Conservation (phyloP, 1,140 invertebrate genomes). For the Dysdera silvatica region DNA sequence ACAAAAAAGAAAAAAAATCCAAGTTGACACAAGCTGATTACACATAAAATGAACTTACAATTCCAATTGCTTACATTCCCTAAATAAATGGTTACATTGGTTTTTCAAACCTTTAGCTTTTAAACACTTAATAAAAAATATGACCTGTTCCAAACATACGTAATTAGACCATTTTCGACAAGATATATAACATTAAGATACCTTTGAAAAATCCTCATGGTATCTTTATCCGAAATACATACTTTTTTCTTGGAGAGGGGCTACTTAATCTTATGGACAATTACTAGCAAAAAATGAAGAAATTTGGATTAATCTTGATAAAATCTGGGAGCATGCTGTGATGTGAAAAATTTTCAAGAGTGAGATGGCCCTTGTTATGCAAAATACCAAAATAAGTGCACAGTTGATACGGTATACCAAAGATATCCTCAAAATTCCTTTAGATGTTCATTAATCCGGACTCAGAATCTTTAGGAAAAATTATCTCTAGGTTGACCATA, state of each 20-base stretch:
- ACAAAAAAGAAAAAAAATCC: constrained; percentile 26
- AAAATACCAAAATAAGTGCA: not conserved
- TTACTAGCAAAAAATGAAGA: too few relatives aligned
- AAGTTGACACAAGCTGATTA: constrained; percentile 17
- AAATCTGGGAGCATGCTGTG: too few relatives aligned
- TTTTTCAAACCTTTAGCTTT: too few relatives aligned
- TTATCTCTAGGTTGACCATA: too few relatives aligned
- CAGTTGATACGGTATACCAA: not conserved
- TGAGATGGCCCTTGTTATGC: not conserved
- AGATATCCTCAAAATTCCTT: constrained; percentile 3
- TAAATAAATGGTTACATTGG: too few relatives aligned
- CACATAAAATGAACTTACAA: not conserved
- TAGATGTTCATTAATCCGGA: too few relatives aligned
- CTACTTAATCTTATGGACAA: not conserved
- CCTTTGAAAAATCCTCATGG: not conserved
- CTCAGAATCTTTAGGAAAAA: too few relatives aligned
- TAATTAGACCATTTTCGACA: not conserved
- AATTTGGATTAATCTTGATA: too few relatives aligned
- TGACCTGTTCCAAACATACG: not conserved
- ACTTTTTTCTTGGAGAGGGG: not conserved
- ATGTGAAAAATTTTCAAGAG: not conserved
- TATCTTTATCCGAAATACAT: not conserved
- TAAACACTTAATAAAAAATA: not conserved
- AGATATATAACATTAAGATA: not conserved
- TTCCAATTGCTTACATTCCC: not conserved